phyloP scores from a whole-genome alignment of 2,797 vertebrate genomes.

The Natrix natrix region DNA sequence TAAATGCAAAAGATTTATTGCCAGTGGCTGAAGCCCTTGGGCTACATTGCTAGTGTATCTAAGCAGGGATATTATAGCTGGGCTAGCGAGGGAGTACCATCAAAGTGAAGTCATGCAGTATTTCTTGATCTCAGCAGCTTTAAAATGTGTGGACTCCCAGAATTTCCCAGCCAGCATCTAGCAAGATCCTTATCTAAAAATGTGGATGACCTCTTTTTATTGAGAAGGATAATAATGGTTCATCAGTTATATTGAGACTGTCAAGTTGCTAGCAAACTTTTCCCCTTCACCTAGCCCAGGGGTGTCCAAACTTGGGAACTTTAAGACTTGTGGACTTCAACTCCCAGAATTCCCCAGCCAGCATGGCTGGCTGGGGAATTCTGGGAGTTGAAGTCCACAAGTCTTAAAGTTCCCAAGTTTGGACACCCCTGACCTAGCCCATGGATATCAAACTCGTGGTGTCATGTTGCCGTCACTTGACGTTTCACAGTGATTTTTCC shows the following conservation, averaged over 20 bases:
- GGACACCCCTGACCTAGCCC: too few relatives aligned
- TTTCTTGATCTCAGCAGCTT: not conserved
- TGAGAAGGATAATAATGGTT: not conserved
- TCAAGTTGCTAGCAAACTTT: not conserved
- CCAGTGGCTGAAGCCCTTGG: not conserved
- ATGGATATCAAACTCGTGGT: too few relatives aligned
- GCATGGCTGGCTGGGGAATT: too few relatives aligned
- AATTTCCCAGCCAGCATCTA: not conserved
- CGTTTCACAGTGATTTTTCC: too few relatives aligned
- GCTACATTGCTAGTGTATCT: not conserved
- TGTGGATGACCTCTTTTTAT: too few relatives aligned
- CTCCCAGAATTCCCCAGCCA: too few relatives aligned
- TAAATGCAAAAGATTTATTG: not conserved
- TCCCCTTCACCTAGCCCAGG: not conserved
- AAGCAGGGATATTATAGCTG: not conserved
- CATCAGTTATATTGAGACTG: not conserved
- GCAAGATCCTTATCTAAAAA: not conserved
- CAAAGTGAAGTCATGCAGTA: not conserved
- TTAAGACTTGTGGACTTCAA: too few relatives aligned
- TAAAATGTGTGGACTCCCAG: not conserved
- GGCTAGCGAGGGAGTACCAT: not conserved
- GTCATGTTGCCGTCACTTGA: too few relatives aligned
- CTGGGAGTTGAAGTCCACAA: too few relatives aligned
- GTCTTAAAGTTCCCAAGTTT: too few relatives aligned
- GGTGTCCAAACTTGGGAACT: too few relatives aligned